A percentile compares a stretch with the other conserved stretches of the same genome.
phyloP scores from a whole-genome alignment of 1,140 invertebrate genomes.

The Eufriesea mexicana region DNA sequence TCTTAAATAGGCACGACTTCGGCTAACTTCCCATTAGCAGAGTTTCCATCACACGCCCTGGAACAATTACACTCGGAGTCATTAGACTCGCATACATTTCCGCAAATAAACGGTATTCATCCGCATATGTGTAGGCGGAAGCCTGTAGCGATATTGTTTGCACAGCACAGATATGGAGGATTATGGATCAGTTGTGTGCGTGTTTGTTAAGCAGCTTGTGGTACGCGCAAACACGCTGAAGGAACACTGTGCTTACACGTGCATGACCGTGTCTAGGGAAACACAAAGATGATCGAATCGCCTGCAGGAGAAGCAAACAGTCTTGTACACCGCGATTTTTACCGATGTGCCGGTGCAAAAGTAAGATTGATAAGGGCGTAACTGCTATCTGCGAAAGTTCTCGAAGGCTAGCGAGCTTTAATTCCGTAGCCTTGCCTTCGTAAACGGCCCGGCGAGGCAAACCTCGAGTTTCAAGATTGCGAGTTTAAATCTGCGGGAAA shows the following conservation, averaged over 20 bases:
- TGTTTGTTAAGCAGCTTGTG: constrained; percentile 27
- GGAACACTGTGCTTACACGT: not conserved
- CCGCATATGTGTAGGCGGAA: not conserved
- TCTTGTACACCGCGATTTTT: not conserved
- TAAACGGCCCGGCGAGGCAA: not conserved
- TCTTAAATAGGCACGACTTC: no score
- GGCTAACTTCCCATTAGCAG: not conserved
- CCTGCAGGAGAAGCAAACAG: constrained; percentile 3
- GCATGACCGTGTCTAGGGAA: no score
- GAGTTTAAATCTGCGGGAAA: constrained; percentile 4
- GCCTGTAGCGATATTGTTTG: constrained; percentile 32
- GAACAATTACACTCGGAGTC: not conserved
- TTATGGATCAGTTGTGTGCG: constrained; percentile 11
- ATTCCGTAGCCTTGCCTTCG: constrained; percentile 13
- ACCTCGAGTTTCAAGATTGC: constrained; percentile 2
- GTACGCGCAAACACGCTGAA: constrained; percentile 6
- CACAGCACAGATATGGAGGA: constrained; percentile 10
- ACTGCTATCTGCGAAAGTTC: constrained; percentile 1
- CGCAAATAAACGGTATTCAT: constrained; percentile 7
- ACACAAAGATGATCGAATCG: constrained; percentile 10
- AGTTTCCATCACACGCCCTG: not conserved
- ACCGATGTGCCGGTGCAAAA: not conserved
- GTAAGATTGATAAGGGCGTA: constrained; percentile 17
- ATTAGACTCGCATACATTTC: not conserved
- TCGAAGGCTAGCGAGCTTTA: not conserved